Evolutionary conservation across 2,888 invertebrate species (phyloP).

Genomic region (Apoderus coryli): DNA sequence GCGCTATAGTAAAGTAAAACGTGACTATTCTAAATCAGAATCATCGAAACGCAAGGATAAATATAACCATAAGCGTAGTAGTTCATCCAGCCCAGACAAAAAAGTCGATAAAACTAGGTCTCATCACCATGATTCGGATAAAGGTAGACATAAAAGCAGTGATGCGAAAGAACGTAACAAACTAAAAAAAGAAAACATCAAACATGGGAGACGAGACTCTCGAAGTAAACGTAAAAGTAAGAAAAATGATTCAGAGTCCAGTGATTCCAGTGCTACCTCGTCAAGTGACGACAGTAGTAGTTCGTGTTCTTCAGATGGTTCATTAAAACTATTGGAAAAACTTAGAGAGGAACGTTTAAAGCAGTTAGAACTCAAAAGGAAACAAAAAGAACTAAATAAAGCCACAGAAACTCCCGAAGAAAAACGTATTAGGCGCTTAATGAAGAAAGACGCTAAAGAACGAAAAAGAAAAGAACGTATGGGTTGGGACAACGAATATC

Average conservation of each 20-base stretch:
- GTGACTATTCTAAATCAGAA: constrained; percentile 2
- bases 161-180: constrained; percentile 9
- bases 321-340: constrained; percentile 42
- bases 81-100: no score
- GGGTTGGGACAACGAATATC: constrained; percentile 96
- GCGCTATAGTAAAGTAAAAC: constrained; percentile 5
- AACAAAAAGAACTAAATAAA: constrained; percentile 64
- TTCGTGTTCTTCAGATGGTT: constrained; percentile 15
- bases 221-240: no score
- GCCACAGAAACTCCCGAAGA: constrained; percentile 92
- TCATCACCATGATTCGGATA: no score
- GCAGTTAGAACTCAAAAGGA: constrained; percentile 47
- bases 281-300: constrained; percentile 11
- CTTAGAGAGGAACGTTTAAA: constrained; percentile 56
- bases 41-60: constrained; percentile 3
- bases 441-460: constrained; percentile 87
- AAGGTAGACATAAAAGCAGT: no score
- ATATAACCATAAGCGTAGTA: no score
- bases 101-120: no score
- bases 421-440: constrained; percentile 64
- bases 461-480: constrained; percentile 74
- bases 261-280: constrained; percentile 7
- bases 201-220: no score
- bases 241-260: constrained; percentile 10
- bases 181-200: constrained; percentile 11